A percentile compares a stretch with the other conserved stretches of the same genome.
These are phyloP conservation scores for Microtus oregoni DNA, from an alignment of 2,113 vertebrate species.

Conservation along the genomic window DNA sequence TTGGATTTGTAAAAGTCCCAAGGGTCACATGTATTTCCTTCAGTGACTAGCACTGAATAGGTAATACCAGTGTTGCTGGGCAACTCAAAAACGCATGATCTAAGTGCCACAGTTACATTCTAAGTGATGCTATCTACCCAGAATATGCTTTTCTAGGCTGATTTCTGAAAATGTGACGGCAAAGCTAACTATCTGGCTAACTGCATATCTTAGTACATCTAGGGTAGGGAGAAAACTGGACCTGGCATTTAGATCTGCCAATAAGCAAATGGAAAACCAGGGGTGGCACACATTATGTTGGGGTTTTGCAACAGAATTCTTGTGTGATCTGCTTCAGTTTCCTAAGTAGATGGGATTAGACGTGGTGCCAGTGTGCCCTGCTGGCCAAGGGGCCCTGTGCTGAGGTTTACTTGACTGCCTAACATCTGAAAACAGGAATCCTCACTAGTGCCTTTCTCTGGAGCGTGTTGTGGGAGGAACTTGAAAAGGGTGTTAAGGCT, in stretches of 20 bases:
- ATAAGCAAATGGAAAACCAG: background rate
- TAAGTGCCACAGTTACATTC: background rate
- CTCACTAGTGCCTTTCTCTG: background rate
- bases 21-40: background rate
- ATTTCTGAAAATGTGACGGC: background rate
- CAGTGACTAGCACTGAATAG: background rate
- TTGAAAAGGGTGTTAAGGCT: background rate
- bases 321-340: background rate
- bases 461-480: background rate
- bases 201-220: background rate
- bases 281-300: background rate
- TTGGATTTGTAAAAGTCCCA: background rate
- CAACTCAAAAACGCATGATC: background rate
- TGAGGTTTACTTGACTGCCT: background rate
- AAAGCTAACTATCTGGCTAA: background rate
- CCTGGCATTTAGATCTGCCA: background rate
- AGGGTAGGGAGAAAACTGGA: background rate
- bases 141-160: background rate
- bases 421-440: background rate
- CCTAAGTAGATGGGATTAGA: background rate
- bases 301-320: background rate
- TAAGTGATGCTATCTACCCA: background rate
- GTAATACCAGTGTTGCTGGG: background rate
- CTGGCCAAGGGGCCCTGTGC: background rate
- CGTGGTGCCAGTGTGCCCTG: background rate